phyloP scores from a whole-genome alignment of 2,888 invertebrate genomes.

The Nysson spinosus region DNA sequence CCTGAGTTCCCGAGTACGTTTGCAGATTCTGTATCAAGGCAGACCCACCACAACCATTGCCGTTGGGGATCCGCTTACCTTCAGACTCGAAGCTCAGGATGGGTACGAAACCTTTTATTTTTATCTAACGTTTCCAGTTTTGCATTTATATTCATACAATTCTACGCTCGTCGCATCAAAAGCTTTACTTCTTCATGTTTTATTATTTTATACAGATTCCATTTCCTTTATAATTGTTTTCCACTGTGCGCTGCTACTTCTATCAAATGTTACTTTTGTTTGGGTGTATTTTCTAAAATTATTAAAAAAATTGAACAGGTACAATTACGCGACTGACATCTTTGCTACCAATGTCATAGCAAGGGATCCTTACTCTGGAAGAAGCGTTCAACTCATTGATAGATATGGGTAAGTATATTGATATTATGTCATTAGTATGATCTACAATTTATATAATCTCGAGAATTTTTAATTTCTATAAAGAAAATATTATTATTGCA shows the following conservation, averaged over 20 bases:
- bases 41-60: constrained; percentile 95
- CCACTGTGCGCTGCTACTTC: no score
- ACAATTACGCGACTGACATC: constrained; percentile 92
- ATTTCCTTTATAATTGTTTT: no score
- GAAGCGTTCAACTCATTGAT: constrained; percentile 93
- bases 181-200: no score
- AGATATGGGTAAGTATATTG: constrained; percentile 85
- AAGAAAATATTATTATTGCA: no score
- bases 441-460: no score
- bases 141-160: no score
- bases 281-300: neutral
- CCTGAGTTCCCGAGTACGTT: constrained; percentile 90
- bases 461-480: no score
- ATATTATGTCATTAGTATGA: neutral
- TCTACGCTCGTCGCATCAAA: no score
- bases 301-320: constrained; percentile 69
- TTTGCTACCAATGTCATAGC: constrained; percentile 96
- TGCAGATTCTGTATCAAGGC: constrained; percentile 92
- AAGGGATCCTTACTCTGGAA: constrained; percentile 93
- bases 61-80: constrained; percentile 94
- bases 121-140: no score
- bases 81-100: constrained; percentile 92
- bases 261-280: no score
- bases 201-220: no score
- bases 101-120: constrained; percentile 77